These are phyloP conservation scores for Pristionchus mayeri DNA, from an alignment of 2,888 invertebrate species.

Conservation along the genomic window DNA sequence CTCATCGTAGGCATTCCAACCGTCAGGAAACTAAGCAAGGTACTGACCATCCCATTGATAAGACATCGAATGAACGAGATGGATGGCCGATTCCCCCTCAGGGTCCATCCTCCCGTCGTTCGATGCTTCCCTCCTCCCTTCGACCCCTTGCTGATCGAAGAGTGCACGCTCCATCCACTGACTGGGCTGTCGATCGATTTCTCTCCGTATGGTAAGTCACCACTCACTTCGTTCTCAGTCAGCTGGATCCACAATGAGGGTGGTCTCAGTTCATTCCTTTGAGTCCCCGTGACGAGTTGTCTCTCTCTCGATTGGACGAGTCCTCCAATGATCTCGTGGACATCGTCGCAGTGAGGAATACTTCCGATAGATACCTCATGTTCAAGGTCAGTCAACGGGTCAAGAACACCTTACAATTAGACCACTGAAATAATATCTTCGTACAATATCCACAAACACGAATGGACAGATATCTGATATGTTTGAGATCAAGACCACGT, in stretches of 20 bases:
- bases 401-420: neutral
- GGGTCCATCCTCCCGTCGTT: conserved; percentile 59
- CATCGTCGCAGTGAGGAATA: conserved; percentile 62
- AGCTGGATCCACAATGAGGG: neutral
- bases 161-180: conserved; percentile 57
- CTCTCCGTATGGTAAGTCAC: conserved; percentile 42
- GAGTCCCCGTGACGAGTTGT: conserved; percentile 66
- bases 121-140: conserved; percentile 57
- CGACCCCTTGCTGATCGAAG: conserved; percentile 60
- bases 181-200: conserved; percentile 51
- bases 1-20: conserved; percentile 46
- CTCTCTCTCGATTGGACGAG: conserved; percentile 58
- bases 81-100: neutral
- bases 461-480: neutral
- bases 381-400: conserved; percentile 78
- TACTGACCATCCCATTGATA: neutral
- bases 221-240: neutral
- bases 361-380: conserved; percentile 56
- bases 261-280: neutral
- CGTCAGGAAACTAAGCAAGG: conserved; percentile 45
- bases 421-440: neutral
- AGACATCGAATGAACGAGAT: neutral
- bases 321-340: conserved; percentile 64
- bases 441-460: too few species aligned
- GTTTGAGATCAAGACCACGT: conserved; percentile 90